Evolutionary conservation across 2,113 vertebrate genomes (phyloP).

Genomic region (Orientallactaga bullata): DNA sequence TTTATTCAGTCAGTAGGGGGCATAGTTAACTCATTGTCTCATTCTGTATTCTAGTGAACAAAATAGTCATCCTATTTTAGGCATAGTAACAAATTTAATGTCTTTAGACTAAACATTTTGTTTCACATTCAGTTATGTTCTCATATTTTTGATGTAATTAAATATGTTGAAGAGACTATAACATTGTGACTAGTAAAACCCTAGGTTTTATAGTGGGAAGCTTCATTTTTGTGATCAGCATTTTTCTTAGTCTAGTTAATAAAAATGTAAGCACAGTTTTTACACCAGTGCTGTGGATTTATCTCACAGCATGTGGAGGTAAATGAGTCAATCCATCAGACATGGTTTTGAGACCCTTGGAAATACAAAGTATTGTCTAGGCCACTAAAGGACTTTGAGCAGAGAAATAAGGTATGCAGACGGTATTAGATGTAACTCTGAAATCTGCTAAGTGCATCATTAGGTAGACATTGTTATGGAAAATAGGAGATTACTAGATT

Average conservation of each 20-base stretch:
- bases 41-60: not conserved
- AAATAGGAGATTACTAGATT: not conserved
- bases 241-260: conserved; percentile 15
- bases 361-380: not conserved
- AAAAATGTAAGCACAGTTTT: conserved; percentile 44
- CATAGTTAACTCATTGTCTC: conserved; percentile 63
- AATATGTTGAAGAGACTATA: not conserved
- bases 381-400: not conserved
- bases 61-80: not conserved
- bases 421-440: conserved; percentile 26
- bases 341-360: not conserved
- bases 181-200: conserved; percentile 34
- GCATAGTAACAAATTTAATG: not conserved
- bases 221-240: conserved; percentile 44
- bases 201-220: conserved; percentile 33
- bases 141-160: conserved; percentile 51
- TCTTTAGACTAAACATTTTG: conserved; percentile 42
- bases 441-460: conserved; percentile 29
- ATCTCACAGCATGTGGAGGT: not conserved
- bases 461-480: not conserved
- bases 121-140: conserved; percentile 61
- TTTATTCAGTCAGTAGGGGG: conserved; percentile 84
- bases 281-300: conserved; percentile 11
- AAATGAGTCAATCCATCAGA: conserved; percentile 36
- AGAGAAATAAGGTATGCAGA: not conserved